Evolutionary conservation across 2,113 vertebrate species (phyloP).

Genomic region (Asarcornis scutulata): DNA sequence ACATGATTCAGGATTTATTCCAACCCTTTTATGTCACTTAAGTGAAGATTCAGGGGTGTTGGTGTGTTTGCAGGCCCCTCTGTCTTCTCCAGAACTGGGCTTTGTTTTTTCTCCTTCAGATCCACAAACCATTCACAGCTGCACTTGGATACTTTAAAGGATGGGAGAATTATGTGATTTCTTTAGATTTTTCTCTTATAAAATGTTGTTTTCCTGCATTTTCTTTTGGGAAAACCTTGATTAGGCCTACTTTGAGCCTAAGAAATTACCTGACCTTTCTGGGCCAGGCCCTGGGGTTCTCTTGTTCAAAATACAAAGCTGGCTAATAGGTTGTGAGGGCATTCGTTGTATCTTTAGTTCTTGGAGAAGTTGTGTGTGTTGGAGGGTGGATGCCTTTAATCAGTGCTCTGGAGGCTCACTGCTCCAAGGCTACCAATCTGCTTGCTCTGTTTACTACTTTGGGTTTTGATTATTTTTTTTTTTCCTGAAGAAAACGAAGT

Average conservation of each 20-base stretch:
- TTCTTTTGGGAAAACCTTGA: conserved; percentile 34
- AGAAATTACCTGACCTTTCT: conserved; percentile 49
- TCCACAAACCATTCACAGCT: background rate
- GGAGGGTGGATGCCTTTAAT: conserved; percentile 41
- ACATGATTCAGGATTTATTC: background rate
- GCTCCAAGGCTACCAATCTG: conserved; percentile 61
- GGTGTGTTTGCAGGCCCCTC: background rate
- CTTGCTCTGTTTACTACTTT: background rate
- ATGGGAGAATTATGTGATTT: background rate
- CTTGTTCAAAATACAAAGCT: conserved; percentile 45
- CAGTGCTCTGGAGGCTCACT: conserved; percentile 52
- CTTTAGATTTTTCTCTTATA: background rate
- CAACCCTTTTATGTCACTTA: background rate
- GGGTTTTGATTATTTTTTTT: background rate
- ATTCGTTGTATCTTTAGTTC: conserved; percentile 58
- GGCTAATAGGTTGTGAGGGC: conserved; percentile 66
- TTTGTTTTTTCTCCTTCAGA: background rate
- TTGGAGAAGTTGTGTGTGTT: conserved; percentile 45
- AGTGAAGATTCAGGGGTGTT: background rate
- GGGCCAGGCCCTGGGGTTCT: conserved; percentile 9
- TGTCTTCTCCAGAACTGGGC: background rate
- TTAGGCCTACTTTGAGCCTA: conserved; percentile 34
- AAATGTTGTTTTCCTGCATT: conserved; percentile 46
- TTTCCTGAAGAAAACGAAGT: conserved; percentile 46
- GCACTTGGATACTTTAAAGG: background rate